Conservation (phyloP, 2,797 vertebrate species). For the Amniataba percoides region DNA sequence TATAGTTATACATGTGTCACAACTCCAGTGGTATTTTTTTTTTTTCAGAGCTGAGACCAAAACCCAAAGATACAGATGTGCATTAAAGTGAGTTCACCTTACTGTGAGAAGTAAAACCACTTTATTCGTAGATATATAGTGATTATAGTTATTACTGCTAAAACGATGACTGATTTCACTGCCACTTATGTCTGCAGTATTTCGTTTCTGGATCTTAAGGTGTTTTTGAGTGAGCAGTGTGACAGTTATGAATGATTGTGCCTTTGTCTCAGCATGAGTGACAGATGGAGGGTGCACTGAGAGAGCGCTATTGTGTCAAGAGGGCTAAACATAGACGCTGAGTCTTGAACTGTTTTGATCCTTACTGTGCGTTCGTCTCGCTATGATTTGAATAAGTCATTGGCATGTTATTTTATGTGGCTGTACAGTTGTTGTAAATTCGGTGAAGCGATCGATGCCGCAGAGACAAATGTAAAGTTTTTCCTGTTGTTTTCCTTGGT, state of each 20-base stretch:
- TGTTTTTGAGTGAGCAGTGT: slow-evolving; percentile 39
- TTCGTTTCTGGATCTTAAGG: slow-evolving; percentile 54
- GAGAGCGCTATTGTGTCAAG: slow-evolving; percentile 36
- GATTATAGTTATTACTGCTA: slow-evolving; percentile 54
- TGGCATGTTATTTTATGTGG: slow-evolving; percentile 57
- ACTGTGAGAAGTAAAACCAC: slow-evolving; percentile 43
- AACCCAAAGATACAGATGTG: slow-evolving; percentile 36
- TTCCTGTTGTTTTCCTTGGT: slow-evolving; percentile 75
- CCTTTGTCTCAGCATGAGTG: slow-evolving; percentile 60
- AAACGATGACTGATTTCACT: slow-evolving; percentile 49
- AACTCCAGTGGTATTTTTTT: slow-evolving; percentile 28
- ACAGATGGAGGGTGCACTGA: slow-evolving; percentile 51
- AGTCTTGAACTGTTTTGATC: slow-evolving; percentile 48
- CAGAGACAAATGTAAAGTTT: slow-evolving; percentile 54
- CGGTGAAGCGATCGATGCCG: slow-evolving; percentile 49
- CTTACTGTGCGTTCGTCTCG: slow-evolving; percentile 17
- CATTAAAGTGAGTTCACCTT: slow-evolving; percentile 34
- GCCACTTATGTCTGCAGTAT: slow-evolving; percentile 40
- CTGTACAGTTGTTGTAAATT: slow-evolving; percentile 67
- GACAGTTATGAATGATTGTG: slow-evolving; percentile 52
- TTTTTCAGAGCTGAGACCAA: slow-evolving; percentile 14
- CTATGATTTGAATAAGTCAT: slow-evolving; percentile 46
- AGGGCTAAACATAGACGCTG: slow-evolving; percentile 43
- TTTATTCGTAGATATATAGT: slow-evolving; percentile 29
- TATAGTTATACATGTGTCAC: slow-evolving; percentile 11